Base-by-base conservation (phyloP, 2,888 invertebrate genomes). In the Agrilus cyanescens region DNA sequence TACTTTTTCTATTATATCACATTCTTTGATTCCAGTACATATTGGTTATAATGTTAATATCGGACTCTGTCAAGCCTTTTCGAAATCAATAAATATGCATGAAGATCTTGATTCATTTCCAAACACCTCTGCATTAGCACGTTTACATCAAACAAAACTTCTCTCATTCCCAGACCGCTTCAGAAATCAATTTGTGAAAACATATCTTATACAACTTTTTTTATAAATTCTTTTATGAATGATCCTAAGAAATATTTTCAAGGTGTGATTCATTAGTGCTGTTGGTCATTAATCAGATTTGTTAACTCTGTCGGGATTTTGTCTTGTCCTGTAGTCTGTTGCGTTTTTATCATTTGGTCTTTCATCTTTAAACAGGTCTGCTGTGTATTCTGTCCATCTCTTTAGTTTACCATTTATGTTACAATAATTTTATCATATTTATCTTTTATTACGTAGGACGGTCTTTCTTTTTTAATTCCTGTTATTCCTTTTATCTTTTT, bases 361-460 rank as follows among this genome's bases (percentile, higher is more conserved):
- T 30, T 38, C 32, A 31, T 38, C 30, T 18, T 38, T 38, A 38
- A 38, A 38, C 32, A 38, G 32, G 30, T 38, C 14, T 38, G 15
- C 14, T 31, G 12, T 30, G 31, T 38, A 38, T 20, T 37, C 29
- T n/a, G 25, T 37, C 25, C 18, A 37, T 37, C 29, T 20, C 29
- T 4, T 25, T 37, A 37, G 12, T 29, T 37, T 37, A 20, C 29
- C 37, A 25, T 37, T 37, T 37, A 37, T 12, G 30, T 31, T 20
- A 14, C 38, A 38, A 38, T 38, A 30, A 30, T 32, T 15, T 38
- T 38, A 29, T 30, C 36, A 15, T 36, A 20, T 15, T 36, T 20
- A n/a, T 36, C 36, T 16, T 36, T 36, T 25, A 38, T 30, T 15
- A 29, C 32, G 15, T 38, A 31, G n/a, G 38, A 38, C 30, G 38